Base-by-base conservation (phyloP, 2,797 vertebrate species). In the Liparis tanakae region DNA sequence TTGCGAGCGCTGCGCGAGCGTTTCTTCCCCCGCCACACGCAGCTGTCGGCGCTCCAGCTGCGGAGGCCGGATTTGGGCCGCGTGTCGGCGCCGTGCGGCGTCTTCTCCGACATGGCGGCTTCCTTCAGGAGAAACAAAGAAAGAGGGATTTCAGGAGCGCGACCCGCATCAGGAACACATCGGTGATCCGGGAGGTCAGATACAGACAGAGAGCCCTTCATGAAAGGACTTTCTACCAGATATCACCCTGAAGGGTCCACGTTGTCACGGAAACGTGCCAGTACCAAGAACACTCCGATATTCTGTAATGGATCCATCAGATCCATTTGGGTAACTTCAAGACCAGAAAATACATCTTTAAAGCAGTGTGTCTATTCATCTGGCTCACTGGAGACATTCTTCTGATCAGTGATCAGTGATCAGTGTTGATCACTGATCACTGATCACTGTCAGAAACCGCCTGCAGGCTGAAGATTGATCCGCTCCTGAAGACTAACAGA, bases 41-140 rank as follows among this genome's bases (percentile, higher is more conserved):
- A 97, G 25, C 98, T 97, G 92, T 99, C 98, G 0, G 96, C 96
- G 0, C 97, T 99, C 92, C 97, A 96, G 80, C 97, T 98, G 67
- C 97, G 94, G 67, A 94, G 48, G 84, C 91, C 95, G 73, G 91
- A 94, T 87, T 98, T 99, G 61, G 97, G 97, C 56, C 96, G 95
- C 1, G 96, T 94, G n/a, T 97, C 97, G 2, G 93, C 72, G 1
- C 89, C 94, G 83, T 94, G 92, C 30, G 89, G 72, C 10, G 92
- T 94, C 84, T 91, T 93, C 70, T 98, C 97, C 0, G 94, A 94
- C 94, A 95, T 95, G 51, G 14, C 67, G 64, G 74, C 77, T 76
- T 76, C 66, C 57, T 78, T 55, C 7, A 67, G 63, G 53, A 9
- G 72, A 10, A 74, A 80, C 0, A 7, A 37, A 37, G 8, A 37